Conservation (phyloP, 2,797 vertebrate genomes). For the Darevskia nairensis region DNA sequence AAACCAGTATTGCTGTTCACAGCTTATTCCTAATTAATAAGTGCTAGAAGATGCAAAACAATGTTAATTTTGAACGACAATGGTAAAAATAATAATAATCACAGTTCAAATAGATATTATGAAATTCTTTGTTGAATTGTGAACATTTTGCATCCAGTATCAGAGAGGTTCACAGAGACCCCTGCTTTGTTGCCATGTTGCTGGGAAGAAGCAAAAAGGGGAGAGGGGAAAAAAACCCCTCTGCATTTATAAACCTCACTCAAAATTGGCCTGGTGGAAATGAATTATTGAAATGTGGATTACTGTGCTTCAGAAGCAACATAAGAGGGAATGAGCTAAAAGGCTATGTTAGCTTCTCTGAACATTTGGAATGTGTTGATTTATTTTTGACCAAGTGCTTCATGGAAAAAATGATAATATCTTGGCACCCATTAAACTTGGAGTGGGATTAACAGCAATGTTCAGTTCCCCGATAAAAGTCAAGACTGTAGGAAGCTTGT, state of each 20-base stretch:
- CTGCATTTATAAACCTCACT: neutral
- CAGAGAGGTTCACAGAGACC: conserved; percentile 18
- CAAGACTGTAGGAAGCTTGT: neutral
- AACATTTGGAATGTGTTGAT: neutral
- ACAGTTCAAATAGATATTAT: conserved; percentile 17
- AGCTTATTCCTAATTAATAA: conserved; percentile 47
- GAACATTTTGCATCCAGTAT: conserved; percentile 33
- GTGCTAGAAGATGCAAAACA: conserved; percentile 49
- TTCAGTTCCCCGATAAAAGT: neutral
- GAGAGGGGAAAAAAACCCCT: neutral
- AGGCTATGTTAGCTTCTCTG: neutral
- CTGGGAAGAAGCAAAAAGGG: conserved; percentile 3
- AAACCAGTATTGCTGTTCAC: neutral
- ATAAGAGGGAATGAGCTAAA: neutral
- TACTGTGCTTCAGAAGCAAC: conserved; percentile 5
- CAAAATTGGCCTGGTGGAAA: neutral
- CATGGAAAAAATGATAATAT: neutral
- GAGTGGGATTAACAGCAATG: neutral
- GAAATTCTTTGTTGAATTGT: conserved; percentile 33
- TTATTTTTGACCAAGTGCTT: conserved; percentile 30
- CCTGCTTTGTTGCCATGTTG: neutral
- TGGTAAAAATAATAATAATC: conserved; percentile 13
- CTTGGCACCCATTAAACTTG: conserved; percentile 2
- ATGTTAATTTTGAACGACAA: conserved; percentile 35
- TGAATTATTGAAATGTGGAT: conserved; percentile 31